These are phyloP conservation scores for Sebastes fasciatus DNA, from an alignment of 2,113 vertebrate genomes.

Conservation along the genomic window DNA sequence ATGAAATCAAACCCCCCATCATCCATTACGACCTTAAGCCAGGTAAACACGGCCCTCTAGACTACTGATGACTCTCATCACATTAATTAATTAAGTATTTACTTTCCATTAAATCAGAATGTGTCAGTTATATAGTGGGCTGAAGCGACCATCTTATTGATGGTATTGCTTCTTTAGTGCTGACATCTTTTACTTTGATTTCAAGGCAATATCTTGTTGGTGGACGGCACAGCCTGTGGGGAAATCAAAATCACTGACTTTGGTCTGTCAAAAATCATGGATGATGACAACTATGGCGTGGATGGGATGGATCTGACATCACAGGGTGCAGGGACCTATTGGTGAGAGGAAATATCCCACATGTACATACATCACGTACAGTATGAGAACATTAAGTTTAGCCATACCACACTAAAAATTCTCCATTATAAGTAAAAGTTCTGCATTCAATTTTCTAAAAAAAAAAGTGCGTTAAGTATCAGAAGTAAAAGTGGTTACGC, in stretches of 20 bases:
- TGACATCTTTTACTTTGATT: constrained; percentile 23
- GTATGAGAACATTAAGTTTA: neutral
- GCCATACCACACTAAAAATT: neutral
- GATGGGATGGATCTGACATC: constrained; percentile 99
- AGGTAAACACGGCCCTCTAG: constrained; percentile 83
- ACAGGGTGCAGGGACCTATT: constrained; percentile 98
- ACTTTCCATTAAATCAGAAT: neutral
- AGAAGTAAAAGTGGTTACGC: neutral
- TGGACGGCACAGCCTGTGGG: constrained; percentile 98
- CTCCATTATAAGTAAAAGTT: neutral
- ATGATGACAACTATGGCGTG: constrained; percentile 98
- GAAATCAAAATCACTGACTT: constrained; percentile 99
- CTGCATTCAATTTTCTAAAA: neutral
- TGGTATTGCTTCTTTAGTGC: neutral
- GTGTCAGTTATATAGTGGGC: neutral
- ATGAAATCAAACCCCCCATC: constrained; percentile 99
- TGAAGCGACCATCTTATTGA: too few species aligned
- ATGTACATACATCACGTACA: neutral
- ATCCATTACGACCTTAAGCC: constrained; percentile 99
- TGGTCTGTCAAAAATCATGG: constrained; percentile 99
- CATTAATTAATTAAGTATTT: neutral
- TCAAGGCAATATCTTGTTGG: constrained; percentile 96
- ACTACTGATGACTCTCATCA: too few species aligned
- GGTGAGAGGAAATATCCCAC: constrained; percentile 81
- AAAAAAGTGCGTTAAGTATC: neutral